These are phyloP conservation scores for Diorhabda elongata DNA, from an alignment of 1,140 invertebrate species.

Conservation along the genomic window DNA sequence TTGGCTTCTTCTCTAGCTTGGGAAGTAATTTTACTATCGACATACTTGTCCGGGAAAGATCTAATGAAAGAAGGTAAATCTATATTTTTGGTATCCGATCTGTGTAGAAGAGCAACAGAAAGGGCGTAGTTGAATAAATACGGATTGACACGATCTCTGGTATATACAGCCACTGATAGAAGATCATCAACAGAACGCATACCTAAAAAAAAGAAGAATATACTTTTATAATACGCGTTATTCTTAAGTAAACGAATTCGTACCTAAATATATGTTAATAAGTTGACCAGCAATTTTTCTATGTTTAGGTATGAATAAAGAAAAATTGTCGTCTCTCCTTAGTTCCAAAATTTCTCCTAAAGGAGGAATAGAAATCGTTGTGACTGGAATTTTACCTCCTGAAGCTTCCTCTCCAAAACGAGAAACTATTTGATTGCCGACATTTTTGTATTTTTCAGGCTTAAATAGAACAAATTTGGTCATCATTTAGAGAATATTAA, in stretches of 20 bases:
- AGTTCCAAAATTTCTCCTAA: slow-evolving; percentile 62
- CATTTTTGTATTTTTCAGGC: slow-evolving; percentile 26
- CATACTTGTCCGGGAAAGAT: slow-evolving; percentile 50
- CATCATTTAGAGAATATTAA: too few relatives aligned
- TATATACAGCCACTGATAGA: slow-evolving; percentile 64
- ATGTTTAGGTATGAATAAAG: slow-evolving; percentile 70
- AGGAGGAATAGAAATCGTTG: slow-evolving; percentile 65
- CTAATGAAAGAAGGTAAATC: slow-evolving; percentile 66
- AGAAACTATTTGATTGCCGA: slow-evolving; percentile 39
- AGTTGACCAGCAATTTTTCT: slow-evolving; percentile 62
- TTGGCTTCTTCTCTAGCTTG: slow-evolving; percentile 64
- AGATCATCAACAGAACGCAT: slow-evolving; percentile 69
- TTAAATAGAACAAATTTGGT: neutral
- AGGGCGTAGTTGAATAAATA: slow-evolving; percentile 74
- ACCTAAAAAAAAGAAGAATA: slow-evolving; percentile 45
- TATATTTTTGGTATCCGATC: slow-evolving; percentile 67
- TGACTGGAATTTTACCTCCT: slow-evolving; percentile 54
- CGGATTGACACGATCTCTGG: slow-evolving; percentile 69
- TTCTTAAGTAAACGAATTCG: too few relatives aligned
- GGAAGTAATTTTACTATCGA: slow-evolving; percentile 63
- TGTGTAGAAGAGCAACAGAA: slow-evolving; percentile 71
- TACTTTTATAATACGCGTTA: too few relatives aligned
- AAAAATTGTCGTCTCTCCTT: slow-evolving; percentile 65
- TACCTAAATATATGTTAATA: slow-evolving; percentile 69
- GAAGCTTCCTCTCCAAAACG: slow-evolving; percentile 57